Evolutionary conservation across 2,113 vertebrate genomes (phyloP).

Genomic region (Nerophis ophidion): DNA sequence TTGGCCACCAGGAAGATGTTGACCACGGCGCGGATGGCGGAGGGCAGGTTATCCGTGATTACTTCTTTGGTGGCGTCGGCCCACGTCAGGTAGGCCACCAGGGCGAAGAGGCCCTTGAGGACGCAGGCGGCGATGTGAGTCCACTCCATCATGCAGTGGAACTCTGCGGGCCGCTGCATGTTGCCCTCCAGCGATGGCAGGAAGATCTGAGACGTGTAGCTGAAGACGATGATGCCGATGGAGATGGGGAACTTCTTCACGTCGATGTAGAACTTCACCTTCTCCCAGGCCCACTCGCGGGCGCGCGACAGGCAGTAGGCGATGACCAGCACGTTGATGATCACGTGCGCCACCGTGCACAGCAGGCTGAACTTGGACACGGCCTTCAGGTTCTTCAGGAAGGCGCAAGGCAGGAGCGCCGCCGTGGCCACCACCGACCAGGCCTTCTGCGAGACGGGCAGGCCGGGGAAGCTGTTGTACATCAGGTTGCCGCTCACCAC

Average conservation of each 20-base stretch:
- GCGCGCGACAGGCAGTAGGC: constrained; percentile 95
- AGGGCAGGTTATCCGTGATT: constrained; percentile 95
- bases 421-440: constrained; percentile 93
- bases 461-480: constrained; percentile 92
- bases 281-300: constrained; percentile 96
- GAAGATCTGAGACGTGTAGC: constrained; percentile 99
- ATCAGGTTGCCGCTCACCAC: constrained; percentile 96
- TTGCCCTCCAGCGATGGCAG: constrained; percentile 95
- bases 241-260: constrained; percentile 98
- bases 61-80: constrained; percentile 95
- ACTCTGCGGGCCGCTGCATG: constrained; percentile 92
- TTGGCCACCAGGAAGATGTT: constrained; percentile 94
- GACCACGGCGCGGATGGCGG: constrained; percentile 90
- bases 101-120: constrained; percentile 91
- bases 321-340: constrained; percentile 92
- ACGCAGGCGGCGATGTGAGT: constrained; percentile 93
- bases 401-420: constrained; percentile 90
- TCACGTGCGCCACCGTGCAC: constrained; percentile 88
- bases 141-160: constrained; percentile 99
- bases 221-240: constrained; percentile 97
- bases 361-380: constrained; percentile 96
- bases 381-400: constrained; percentile 93
- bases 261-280: constrained; percentile 97
- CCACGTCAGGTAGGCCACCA: constrained; percentile 96
- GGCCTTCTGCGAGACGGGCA: constrained; percentile 92